Base-by-base conservation (phyloP, 2,888 invertebrate genomes). In the Rotaria socialis region DNA sequence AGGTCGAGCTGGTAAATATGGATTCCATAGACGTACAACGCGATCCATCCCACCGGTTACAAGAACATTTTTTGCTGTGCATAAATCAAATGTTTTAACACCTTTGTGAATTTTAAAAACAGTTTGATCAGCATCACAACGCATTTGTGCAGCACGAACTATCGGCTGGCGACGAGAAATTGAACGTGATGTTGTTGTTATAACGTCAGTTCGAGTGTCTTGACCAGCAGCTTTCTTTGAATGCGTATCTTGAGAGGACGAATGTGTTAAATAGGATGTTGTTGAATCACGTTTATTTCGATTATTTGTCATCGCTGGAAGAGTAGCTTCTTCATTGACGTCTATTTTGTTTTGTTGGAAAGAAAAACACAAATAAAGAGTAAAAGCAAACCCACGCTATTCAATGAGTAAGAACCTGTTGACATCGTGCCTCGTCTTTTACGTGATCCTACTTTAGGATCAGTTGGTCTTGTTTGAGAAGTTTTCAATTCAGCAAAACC, bases 21-120 rank as follows among this genome's bases (percentile, higher is more conserved):
- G 91, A 88, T 91, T 91, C 91, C 91, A 91, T 52, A 91, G 88
- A 80, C 91, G 87, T 8, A 91, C 90, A 84, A 91, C 90, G 86
- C 91, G 88, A 87, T 91, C 91, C 91, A 91, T 91, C 5, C 91
- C 91, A 87, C 91, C 91, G 47, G 91, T 91, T 41, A 91, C 90
- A 84, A 91, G 89, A 85, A 91, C 89, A 87, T 91, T 91, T 87
- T 90, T 91, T 50, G 89, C 88, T 86, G 90, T 90, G 58, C 90
- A 90, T 88, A 91, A 52, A 52, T 52, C 52, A 16, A 52, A 52
- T 14, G 52, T 52, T 52, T 52, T 52, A 52, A 16, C 52, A 52
- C 52, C 91, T 88, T 91, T 91, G 88, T 91, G 90, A 7, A 91
- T 90, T 85, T 89, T 90, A 88, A 91, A 91, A 55, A 90, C 89